These are phyloP conservation scores for Idaea dimidiata DNA, from an alignment of 2,888 invertebrate species.

Conservation along the genomic window DNA sequence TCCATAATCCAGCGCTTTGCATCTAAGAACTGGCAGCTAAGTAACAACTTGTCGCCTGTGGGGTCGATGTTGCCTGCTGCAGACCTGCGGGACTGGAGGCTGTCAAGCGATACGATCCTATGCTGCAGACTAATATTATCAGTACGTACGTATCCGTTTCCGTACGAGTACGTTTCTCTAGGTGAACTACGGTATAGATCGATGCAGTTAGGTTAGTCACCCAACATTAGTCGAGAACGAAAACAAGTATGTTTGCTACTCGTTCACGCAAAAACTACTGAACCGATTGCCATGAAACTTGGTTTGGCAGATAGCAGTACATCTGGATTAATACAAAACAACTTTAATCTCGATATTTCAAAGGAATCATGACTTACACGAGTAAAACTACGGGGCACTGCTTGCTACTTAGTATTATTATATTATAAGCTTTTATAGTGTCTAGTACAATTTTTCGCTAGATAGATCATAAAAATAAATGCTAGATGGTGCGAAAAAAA, in stretches of 20 bases:
- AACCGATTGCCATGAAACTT: no score
- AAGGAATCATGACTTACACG: no score
- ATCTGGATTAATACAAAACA: no score
- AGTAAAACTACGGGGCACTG: not conserved
- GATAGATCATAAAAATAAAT: not conserved
- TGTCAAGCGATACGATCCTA: constrained; percentile 70
- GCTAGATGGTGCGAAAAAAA: not conserved
- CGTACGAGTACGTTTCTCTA: no score
- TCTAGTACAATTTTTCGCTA: not conserved
- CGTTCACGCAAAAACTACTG: no score
- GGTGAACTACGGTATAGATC: no score
- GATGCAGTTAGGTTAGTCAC: no score
- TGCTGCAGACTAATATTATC: constrained; percentile 69
- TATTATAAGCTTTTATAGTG: not conserved
- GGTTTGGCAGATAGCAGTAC: no score
- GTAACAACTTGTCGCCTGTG: constrained; percentile 62
- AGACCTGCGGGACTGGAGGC: constrained; percentile 63
- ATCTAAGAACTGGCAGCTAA: constrained; percentile 68
- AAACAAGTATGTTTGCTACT: no score
- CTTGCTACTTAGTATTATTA: not conserved
- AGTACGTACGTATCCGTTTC: constrained; percentile 43
- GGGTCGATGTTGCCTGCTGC: constrained; percentile 47
- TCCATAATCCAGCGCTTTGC: constrained; percentile 56
- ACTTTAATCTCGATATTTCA: no score
- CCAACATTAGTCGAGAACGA: no score